A percentile compares a stretch with the other conserved stretches of the same genome.
Conservation (phyloP, 2,113 vertebrate genomes). For the Pelobates fuscus region DNA sequence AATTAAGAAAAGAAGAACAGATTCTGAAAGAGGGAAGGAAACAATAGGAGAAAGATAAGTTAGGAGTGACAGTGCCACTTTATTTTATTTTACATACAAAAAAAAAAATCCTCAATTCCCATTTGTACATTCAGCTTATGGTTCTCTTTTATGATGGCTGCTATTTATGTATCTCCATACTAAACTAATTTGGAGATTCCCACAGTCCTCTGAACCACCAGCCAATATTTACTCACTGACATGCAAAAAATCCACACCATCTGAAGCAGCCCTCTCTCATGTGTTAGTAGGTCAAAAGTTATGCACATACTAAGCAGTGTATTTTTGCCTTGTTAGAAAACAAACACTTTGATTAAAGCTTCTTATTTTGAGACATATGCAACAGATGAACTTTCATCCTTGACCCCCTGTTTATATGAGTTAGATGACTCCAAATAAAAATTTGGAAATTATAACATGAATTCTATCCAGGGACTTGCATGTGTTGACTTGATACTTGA, state of each 20-base stretch:
- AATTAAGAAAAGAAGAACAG: no score
- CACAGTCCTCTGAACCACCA: slow-evolving; percentile 5
- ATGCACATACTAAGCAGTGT: slow-evolving; percentile 15
- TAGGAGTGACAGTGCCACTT: no score
- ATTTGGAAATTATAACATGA: background rate
- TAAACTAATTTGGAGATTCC: slow-evolving; percentile 27
- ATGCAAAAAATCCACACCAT: slow-evolving; percentile 32
- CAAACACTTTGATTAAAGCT: slow-evolving; percentile 5
- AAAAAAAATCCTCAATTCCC: no score
- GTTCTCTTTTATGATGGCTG: background rate
- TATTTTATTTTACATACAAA: no score
- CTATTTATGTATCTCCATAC: slow-evolving; percentile 20
- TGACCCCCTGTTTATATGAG: background rate
- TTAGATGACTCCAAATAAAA: background rate
- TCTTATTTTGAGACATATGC: background rate
- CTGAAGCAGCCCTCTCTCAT: background rate
- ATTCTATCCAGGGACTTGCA: no score
- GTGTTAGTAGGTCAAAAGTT: slow-evolving; percentile 21
- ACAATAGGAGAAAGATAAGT: no score
- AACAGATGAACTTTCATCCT: background rate
- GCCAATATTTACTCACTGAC: slow-evolving; percentile 24
- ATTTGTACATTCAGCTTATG: no score
- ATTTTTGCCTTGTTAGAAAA: slow-evolving; percentile 6
- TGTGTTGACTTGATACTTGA: no score
- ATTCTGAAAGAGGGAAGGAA: no score